Percentiles rank a stretch among this genome's conserved stretches.
These are phyloP conservation scores for Hydropotes inermis DNA, from an alignment of 2,113 vertebrate species.

Conservation along the genomic window DNA sequence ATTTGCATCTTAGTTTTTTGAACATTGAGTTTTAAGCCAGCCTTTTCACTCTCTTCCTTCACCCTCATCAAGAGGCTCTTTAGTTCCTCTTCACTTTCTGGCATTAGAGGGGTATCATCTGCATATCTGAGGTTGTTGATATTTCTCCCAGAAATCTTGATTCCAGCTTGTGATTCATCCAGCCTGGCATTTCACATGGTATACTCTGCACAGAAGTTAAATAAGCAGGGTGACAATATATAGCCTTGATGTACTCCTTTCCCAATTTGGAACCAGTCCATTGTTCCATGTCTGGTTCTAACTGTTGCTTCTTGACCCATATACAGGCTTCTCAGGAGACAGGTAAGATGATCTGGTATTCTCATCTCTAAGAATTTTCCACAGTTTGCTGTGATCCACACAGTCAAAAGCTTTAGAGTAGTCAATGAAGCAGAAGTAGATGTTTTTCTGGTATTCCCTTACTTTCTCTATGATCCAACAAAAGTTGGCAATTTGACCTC, in stretches of 20 bases:
- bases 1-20: not conserved
- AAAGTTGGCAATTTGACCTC: not conserved
- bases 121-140: not conserved
- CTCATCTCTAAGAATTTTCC: not conserved
- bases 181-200: not conserved
- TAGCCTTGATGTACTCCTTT: not conserved
- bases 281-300: not conserved
- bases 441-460: not conserved
- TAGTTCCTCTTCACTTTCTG: not conserved
- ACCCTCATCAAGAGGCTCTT: not conserved
- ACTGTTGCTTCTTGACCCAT: not conserved
- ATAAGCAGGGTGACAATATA: not conserved
- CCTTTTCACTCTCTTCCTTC: not conserved
- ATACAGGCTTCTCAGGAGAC: not conserved
- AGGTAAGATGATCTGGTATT: not conserved
- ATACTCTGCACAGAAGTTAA: not conserved
- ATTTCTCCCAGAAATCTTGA: not conserved
- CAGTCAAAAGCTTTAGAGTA: not conserved
- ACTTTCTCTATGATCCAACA: not conserved
- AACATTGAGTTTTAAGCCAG: not conserved
- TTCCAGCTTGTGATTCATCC: not conserved
- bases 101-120: not conserved
- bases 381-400: not conserved
- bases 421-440: not conserved
- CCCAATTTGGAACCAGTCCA: not conserved